A percentile compares a stretch with the other conserved stretches of the same genome.
Evolutionary conservation across 2,888 invertebrate species (phyloP).

Genomic region (Caenorhabditis sp.): DNA sequence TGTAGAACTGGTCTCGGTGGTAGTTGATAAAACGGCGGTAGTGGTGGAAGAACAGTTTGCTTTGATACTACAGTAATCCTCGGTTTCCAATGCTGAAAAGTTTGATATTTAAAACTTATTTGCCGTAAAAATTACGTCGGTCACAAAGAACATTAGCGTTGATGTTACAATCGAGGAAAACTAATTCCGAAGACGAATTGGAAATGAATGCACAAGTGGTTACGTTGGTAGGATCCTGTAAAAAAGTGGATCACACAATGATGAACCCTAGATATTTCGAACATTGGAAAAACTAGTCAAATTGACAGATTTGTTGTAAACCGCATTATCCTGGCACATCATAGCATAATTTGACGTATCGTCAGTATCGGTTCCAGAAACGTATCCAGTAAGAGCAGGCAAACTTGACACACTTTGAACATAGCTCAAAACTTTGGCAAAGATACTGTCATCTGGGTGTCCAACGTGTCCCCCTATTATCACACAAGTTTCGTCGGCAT

Average conservation of each 20-base stretch:
- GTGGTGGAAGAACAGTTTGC: conserved; percentile 69
- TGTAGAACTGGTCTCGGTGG: conserved; percentile 25
- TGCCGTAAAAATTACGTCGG: conserved; percentile 72
- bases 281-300: conserved; percentile 28
- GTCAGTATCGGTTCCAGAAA: conserved; percentile 70
- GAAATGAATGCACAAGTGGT: conserved; percentile 67
- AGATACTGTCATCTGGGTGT: conserved; percentile 50
- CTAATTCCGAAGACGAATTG: conserved; percentile 55
- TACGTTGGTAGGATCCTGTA: conserved; percentile 39
- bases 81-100: conserved; percentile 69
- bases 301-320: conserved; percentile 36
- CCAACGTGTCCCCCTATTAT: conserved; percentile 73
- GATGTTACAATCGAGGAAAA: conserved; percentile 66
- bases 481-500: conserved; percentile 70
- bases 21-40: conserved; percentile 33
- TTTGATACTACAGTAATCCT: conserved; percentile 72
- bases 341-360: conserved; percentile 52
- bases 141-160: conserved; percentile 72
- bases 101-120: background rate
- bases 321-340: conserved; percentile 73
- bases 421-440: conserved; percentile 44
- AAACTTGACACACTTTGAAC: conserved; percentile 53
- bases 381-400: conserved; percentile 74
- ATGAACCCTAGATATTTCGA: too few relatives aligned
- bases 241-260: background rate